These are phyloP conservation scores for Neocloeon triangulifer DNA, from an alignment of 1,140 invertebrate species.

Conservation along the genomic window DNA sequence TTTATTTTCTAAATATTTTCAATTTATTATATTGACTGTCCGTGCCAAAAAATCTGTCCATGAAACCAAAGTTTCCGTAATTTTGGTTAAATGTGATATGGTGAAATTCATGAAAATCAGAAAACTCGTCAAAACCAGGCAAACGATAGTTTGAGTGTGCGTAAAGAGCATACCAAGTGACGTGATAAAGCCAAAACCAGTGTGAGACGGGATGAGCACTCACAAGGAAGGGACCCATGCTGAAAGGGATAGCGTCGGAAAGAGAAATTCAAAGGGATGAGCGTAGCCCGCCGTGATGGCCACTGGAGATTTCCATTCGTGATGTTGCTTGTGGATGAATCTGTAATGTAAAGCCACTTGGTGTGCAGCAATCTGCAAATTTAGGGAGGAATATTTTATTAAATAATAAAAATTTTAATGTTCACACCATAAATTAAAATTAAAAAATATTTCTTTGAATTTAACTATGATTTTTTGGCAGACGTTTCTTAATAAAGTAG, in stretches of 20 bases:
- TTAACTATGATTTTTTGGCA: no score
- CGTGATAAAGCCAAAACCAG: slow-evolving; percentile 21
- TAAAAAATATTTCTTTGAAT: no score
- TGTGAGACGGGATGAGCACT: slow-evolving; percentile 19
- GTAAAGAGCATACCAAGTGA: slow-evolving; percentile 23
- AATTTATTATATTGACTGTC: no score
- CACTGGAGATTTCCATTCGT: slow-evolving; percentile 17
- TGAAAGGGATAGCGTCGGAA: slow-evolving; percentile 24
- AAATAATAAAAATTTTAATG: no score
- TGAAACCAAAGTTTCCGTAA: slow-evolving; percentile 22
- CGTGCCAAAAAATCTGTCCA: slow-evolving; percentile 25
- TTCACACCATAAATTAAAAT: no score
- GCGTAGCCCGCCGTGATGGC: slow-evolving; percentile 27
- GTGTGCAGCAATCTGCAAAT: slow-evolving; percentile 19
- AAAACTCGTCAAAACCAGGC: slow-evolving; percentile 27
- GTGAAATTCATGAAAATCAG: slow-evolving; percentile 33
- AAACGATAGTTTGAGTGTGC: slow-evolving; percentile 32
- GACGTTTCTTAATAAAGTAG: no score
- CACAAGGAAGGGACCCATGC: slow-evolving; percentile 21
- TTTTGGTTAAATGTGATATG: slow-evolving; percentile 23
- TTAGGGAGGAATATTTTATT: no score
- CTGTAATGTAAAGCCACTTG: slow-evolving; percentile 19
- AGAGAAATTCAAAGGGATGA: slow-evolving; percentile 31
- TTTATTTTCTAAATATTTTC: no score
- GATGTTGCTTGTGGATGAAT: slow-evolving; percentile 26